phyloP scores from a whole-genome alignment of 2,888 invertebrate genomes.

The Eucriotettix oculatus region DNA sequence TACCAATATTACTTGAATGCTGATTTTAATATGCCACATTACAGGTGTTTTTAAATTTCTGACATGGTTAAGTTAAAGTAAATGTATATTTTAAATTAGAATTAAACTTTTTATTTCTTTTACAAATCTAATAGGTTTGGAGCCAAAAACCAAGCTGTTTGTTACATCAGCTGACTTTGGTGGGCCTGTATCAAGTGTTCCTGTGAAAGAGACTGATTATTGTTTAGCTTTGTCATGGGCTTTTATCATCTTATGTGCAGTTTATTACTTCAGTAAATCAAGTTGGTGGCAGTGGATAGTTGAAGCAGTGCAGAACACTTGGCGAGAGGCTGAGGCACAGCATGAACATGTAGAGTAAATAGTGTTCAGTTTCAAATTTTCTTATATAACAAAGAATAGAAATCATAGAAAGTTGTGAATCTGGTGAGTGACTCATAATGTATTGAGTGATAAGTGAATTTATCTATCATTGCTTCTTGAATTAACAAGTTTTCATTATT shows the following conservation, averaged over 20 bases:
- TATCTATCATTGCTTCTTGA: too few relatives aligned
- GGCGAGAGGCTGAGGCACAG: constrained; percentile 75
- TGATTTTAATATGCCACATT: too few relatives aligned
- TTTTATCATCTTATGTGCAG: constrained; percentile 57
- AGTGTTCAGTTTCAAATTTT: not conserved
- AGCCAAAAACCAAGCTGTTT: constrained; percentile 41
- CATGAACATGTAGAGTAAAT: constrained; percentile 43
- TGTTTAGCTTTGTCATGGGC: constrained; percentile 69
- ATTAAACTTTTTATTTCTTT: not conserved
- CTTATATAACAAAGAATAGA: not conserved
- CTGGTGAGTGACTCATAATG: too few relatives aligned
- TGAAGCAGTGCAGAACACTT: constrained; percentile 69
- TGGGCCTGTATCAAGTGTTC: constrained; percentile 66
- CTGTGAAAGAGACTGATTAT: constrained; percentile 61
- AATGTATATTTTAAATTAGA: not conserved
- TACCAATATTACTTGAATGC: not conserved
- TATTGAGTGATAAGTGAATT: too few relatives aligned
- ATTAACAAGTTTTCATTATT: too few relatives aligned
- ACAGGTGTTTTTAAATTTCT: too few relatives aligned
- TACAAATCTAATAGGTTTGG: constrained; percentile 30
- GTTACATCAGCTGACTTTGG: constrained; percentile 60
- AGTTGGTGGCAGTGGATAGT: constrained; percentile 62
- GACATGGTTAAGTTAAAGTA: too few relatives aligned
- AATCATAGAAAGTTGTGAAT: too few relatives aligned
- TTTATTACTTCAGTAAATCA: constrained; percentile 62